Base-by-base conservation (phyloP, 2,113 vertebrate species). In the Anas platyrhynchos region DNA sequence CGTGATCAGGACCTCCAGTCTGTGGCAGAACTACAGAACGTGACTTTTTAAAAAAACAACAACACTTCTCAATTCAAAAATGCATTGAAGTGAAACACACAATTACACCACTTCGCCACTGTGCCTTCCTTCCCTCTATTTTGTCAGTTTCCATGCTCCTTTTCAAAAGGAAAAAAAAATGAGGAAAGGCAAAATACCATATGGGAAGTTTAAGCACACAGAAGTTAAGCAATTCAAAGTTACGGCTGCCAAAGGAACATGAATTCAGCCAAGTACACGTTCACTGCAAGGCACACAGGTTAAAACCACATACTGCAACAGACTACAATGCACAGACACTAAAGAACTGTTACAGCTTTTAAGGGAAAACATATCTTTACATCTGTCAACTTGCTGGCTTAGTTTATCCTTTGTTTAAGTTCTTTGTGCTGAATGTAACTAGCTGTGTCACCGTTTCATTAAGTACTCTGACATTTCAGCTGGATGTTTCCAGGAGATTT, bases 401-500 rank as follows among this genome's bases (percentile, higher is more conserved):
- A 36, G 32, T 18, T 82, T 50, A 82, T 52, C 93, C 26, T 21
- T 72, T 36, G 29, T 65, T 91, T 65, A 65, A 48, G 73, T 50
- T 74, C 67, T 68, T 55, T 17, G 17, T 13, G 36, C 80, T 14
- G 32, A 72, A 58, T 2, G 2, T 67, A 67, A 91, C 59, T 16
- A 94, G 68, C 61, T 90, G 61, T 0, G 0, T 48, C 52, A 56
- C 56, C 55, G 41, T 55, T 88, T 52, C 44, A 43, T 65, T 88
- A 83, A 85, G 50, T 14, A 55, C 59, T 21, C 13, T 66, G 67
- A 89, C 72, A 81, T 93, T 93, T 91, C 25, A 77, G 63, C n/a
- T 83, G 34, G 17, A 59, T 68, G n/a, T 74, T 90, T 83, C 36
- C 29, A 27, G 67, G n/a, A 86, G 87, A 94, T 94, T 94, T 95